A percentile compares a stretch with the other conserved stretches of the same genome.
Conservation (phyloP, 2,113 vertebrate species). For the Melozone crissalis region DNA sequence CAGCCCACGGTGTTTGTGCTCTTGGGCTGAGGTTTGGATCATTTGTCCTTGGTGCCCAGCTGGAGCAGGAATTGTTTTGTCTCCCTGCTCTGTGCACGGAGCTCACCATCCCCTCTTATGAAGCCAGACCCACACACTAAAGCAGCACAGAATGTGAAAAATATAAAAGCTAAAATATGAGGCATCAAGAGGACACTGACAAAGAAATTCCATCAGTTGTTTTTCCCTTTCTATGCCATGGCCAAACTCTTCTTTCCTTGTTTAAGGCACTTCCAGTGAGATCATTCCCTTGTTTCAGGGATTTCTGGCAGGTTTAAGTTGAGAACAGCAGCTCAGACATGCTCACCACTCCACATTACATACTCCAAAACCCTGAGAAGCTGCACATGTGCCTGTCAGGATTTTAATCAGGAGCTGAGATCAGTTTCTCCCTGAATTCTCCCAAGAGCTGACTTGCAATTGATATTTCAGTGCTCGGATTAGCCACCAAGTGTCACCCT, state of each 20-base stretch:
- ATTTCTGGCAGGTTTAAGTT: background rate
- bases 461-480: slow-evolving; percentile 43
- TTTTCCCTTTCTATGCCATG: background rate
- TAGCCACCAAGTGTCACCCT: slow-evolving; percentile 73
- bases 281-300: background rate
- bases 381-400: background rate
- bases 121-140: background rate
- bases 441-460: background rate
- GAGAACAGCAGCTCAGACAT: background rate
- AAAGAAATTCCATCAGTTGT: background rate
- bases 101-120: rapidly evolving
- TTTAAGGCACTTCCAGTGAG: no score
- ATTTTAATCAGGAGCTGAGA: background rate
- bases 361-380: background rate
- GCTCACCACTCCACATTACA: background rate
- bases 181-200: background rate
- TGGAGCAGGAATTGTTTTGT: background rate
- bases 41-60: background rate
- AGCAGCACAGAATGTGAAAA: background rate
- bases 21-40: background rate
- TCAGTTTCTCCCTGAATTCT: background rate
- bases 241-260: background rate
- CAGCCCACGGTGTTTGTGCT: background rate
- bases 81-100: background rate
- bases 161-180: background rate